Percentiles rank a stretch among this genome's conserved stretches.
Evolutionary conservation across 92 coral and sea anemone species (phyloP).

Genomic region (Parazoanthus atlanticus): DNA sequence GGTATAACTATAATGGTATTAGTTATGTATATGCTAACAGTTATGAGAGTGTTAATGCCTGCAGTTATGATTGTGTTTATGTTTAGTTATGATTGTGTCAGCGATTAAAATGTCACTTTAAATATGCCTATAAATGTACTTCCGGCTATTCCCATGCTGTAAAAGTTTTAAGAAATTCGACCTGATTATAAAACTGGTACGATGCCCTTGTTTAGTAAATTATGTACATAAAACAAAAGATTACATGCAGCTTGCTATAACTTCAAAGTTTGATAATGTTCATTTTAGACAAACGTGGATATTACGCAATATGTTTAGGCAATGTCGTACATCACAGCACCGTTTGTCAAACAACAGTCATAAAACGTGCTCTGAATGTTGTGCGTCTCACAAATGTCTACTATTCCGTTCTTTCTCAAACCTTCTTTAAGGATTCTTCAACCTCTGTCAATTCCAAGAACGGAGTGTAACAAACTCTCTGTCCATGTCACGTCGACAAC

Average conservation of each 20-base stretch:
- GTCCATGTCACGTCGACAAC: not conserved
- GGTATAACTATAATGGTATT: not conserved
- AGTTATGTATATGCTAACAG: not conserved
- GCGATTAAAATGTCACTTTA: not conserved
- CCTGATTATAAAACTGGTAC: too few species aligned
- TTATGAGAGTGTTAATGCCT: too few species aligned
- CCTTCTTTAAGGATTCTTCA: not conserved
- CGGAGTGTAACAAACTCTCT: not conserved
- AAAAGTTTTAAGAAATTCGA: not conserved
- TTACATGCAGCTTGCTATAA: not conserved
- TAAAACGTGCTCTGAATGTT: not conserved
- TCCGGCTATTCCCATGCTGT: not conserved
- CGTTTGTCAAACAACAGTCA: not conserved
- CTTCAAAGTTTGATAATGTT: not conserved
- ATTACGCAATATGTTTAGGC: too few species aligned
- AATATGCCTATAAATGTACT: not conserved
- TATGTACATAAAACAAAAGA: not conserved
- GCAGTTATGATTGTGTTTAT: not conserved
- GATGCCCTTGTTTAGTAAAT: not conserved
- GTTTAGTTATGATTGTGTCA: not conserved
- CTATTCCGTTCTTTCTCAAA: not conserved
- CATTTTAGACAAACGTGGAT: not conserved
- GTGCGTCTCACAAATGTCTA: not conserved
- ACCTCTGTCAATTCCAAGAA: not conserved
- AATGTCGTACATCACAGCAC: not conserved